Evolutionary conservation across 1,140 invertebrate species (phyloP).

Genomic region (Aphaenogaster ashmeadi): DNA sequence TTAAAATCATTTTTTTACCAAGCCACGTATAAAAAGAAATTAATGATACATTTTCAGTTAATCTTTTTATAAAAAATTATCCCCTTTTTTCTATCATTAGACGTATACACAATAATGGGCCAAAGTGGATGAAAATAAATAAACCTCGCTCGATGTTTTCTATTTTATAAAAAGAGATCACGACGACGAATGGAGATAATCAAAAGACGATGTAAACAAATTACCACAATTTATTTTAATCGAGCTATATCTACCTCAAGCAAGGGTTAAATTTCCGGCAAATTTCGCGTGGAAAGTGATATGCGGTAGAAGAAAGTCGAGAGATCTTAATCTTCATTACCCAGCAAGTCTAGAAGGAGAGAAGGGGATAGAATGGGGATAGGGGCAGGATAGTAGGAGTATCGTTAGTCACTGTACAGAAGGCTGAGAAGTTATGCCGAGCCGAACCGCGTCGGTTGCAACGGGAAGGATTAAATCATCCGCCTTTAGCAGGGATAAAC

Average conservation of each 20-base stretch:
- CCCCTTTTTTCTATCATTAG: neutral
- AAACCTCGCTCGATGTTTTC: neutral
- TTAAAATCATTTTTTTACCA: neutral
- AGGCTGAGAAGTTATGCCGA: constrained; percentile 51
- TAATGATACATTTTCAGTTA: neutral
- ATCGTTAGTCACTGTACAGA: constrained; percentile 62
- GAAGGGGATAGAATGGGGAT: neutral
- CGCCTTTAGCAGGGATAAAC: constrained; percentile 62
- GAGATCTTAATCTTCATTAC: constrained; percentile 74
- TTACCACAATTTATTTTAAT: constrained; percentile 37
- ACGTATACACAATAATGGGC: neutral
- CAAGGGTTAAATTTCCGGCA: constrained; percentile 49
- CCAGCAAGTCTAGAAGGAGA: constrained; percentile 37
- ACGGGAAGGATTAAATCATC: constrained; percentile 63
- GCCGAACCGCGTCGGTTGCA: constrained; percentile 24
- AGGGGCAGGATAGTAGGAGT: constrained; percentile 45
- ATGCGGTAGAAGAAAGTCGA: constrained; percentile 63
- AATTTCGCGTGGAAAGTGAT: constrained; percentile 38
- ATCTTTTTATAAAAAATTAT: neutral
- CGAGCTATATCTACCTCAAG: constrained; percentile 12
- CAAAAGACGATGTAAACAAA: constrained; percentile 36
- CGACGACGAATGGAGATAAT: neutral
- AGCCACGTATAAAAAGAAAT: neutral
- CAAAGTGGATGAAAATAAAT: constrained; percentile 9
- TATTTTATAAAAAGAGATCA: constrained; percentile 11